phyloP scores from a whole-genome alignment of 2,797 vertebrate genomes.

The Atherinosoma microstoma region DNA sequence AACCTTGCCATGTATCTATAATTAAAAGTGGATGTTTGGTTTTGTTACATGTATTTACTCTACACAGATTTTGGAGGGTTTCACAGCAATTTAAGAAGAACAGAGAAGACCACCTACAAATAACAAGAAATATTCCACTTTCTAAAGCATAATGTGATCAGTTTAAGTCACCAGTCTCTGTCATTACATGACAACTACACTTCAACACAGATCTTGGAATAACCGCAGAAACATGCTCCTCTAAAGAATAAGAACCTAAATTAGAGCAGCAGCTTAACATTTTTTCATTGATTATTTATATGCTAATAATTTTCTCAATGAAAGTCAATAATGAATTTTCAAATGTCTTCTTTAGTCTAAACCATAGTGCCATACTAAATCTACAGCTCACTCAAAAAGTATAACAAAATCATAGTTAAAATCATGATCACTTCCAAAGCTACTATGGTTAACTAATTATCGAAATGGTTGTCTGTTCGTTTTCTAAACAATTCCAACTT shows the following conservation, averaged over 20 bases:
- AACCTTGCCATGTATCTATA: background rate
- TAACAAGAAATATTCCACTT: background rate
- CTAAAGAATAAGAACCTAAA: too few relatives aligned
- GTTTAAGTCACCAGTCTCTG: background rate
- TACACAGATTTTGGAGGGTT: background rate
- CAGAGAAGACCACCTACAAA: too few relatives aligned
- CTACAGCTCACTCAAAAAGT: background rate
- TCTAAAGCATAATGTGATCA: background rate
- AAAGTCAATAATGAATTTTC: background rate
- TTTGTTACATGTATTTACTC: background rate
- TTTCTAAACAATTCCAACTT: background rate
- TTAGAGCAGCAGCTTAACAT: too few relatives aligned
- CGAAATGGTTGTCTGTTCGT: background rate
- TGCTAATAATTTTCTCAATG: too few relatives aligned
- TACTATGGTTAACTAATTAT: background rate
- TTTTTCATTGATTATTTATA: too few relatives aligned
- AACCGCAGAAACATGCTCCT: too few relatives aligned
- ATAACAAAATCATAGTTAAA: background rate
- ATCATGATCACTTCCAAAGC: too few relatives aligned
- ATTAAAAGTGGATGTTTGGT: background rate
- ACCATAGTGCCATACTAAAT: background rate
- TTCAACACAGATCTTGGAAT: background rate
- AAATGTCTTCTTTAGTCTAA: background rate
- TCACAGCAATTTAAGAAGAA: too few relatives aligned
- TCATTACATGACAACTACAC: background rate